Percentiles rank a stretch among this genome's conserved stretches.
Evolutionary conservation across 2,888 invertebrate genomes (phyloP).

Genomic region (Hirtodrosophila trivittata): DNA sequence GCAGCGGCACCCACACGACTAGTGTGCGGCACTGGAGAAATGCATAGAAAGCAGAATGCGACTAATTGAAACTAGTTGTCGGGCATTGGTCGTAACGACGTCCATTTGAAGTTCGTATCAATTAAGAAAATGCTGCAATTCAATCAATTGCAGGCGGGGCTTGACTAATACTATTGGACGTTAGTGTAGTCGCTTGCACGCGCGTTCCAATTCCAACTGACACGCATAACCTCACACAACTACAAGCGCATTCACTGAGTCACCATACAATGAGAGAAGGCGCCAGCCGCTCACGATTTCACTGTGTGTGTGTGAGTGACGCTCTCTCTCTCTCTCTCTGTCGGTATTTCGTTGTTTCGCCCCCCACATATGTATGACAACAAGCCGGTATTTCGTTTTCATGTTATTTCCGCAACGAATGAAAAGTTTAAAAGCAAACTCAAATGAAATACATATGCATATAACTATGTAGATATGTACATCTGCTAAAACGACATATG

Average conservation of each 20-base stretch:
- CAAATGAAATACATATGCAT: conserved; percentile 47
- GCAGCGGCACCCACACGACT: conserved; percentile 37
- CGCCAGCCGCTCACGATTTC: conserved; percentile 3
- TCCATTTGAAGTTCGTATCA: conserved; percentile 82
- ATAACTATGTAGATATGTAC: conserved; percentile 1
- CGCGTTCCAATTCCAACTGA: conserved; percentile 73
- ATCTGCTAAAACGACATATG: conserved; percentile 31
- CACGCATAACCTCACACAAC: conserved; percentile 74
- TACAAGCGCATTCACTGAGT: conserved; percentile 71
- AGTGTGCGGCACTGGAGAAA: conserved; percentile 37
- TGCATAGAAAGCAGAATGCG: conserved; percentile 53
- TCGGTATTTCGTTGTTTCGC: conserved; percentile 15
- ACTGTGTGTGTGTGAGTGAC: conserved; percentile 8
- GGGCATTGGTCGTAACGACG: conserved; percentile 39
- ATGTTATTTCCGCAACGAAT: conserved; percentile 68
- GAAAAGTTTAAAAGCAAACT: conserved; percentile 55
- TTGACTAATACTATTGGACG: conserved; percentile 34
- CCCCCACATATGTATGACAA: conserved; percentile 58
- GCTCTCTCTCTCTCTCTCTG: conserved; percentile 16
- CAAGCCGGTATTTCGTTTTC: conserved; percentile 75
- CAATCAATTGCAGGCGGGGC: conserved; percentile 53
- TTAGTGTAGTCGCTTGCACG: conserved; percentile 56
- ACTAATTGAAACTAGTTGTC: conserved; percentile 69
- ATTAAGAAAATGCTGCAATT: conserved; percentile 77
- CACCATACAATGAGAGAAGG: conserved; percentile 42